Percentiles rank a stretch among this genome's conserved stretches.
Conservation (phyloP, 2,113 vertebrate species). For the Oryzias javanicus region DNA sequence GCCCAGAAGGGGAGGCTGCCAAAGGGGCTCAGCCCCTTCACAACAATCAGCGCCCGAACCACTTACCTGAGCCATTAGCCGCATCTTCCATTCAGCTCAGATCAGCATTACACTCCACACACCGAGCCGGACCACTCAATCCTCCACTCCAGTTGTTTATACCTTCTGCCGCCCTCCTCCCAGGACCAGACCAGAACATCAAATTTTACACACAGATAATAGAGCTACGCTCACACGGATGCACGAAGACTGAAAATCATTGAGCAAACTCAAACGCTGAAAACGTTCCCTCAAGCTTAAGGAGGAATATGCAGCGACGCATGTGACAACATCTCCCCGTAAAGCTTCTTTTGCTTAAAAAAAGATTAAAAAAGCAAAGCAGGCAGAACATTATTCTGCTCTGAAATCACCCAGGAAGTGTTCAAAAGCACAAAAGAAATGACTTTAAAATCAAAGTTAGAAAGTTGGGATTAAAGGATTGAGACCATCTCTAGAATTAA, state of each 20-base stretch:
- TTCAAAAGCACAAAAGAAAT: background rate
- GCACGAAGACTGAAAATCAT: constrained; percentile 10
- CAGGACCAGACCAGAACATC: constrained; percentile 23
- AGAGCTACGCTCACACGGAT: constrained; percentile 9
- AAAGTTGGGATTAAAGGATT: background rate
- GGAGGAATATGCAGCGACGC: background rate
- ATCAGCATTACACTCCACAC: constrained; percentile 70
- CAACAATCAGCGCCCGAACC: constrained; percentile 68
- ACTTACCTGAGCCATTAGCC: constrained; percentile 76
- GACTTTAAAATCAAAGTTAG: background rate
- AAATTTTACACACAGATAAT: constrained; percentile 28
- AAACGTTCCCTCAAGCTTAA: background rate
- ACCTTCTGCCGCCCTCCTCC: constrained; percentile 30
- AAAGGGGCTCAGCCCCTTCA: constrained; percentile 32
- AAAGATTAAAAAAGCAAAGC: constrained; percentile 10
- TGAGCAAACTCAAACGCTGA: constrained; percentile 4
- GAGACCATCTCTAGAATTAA: background rate
- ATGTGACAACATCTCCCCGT: background rate
- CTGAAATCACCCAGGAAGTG: background rate
- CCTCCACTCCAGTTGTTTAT: constrained; percentile 62
- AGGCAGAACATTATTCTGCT: background rate
- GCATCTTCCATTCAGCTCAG: constrained; percentile 53
- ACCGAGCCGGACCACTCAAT: constrained; percentile 53
- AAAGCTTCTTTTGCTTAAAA: constrained; percentile 6
- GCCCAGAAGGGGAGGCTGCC: constrained; percentile 21